These are phyloP conservation scores for Tiphia femorata DNA, from an alignment of 2,888 invertebrate species.

Conservation along the genomic window DNA sequence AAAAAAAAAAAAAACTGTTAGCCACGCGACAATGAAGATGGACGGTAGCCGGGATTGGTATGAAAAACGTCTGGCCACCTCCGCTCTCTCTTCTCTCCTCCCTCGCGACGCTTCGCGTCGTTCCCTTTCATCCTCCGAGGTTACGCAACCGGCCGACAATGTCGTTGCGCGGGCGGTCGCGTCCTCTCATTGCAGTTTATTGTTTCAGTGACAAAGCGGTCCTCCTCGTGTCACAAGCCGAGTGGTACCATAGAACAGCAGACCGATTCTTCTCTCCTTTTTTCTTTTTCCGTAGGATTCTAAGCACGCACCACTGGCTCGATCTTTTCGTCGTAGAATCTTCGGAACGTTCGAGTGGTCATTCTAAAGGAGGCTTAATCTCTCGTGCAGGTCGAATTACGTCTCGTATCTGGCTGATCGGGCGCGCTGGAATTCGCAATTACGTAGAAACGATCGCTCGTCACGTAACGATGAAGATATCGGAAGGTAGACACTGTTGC, in stretches of 20 bases:
- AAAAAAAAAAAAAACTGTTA: constrained; percentile 23
- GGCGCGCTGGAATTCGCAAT: constrained; percentile 6
- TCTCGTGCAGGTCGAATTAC: no score
- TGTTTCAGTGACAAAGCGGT: constrained; percentile 1
- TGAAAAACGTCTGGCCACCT: constrained; percentile 11
- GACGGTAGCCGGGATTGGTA: constrained; percentile 19
- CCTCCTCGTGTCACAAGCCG: background rate
- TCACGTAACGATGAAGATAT: constrained; percentile 1
- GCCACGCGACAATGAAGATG: constrained; percentile 36
- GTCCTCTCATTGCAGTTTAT: constrained; percentile 1
- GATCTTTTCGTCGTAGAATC: no score
- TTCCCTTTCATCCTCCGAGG: background rate
- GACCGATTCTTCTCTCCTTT: no score
- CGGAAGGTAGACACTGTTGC: background rate
- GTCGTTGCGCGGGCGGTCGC: constrained; percentile 1
- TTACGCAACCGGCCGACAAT: constrained; percentile 2
- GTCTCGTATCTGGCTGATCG: no score
- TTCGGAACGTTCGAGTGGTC: background rate
- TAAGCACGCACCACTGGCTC: no score
- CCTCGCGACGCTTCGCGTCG: background rate
- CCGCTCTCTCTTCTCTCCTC: background rate
- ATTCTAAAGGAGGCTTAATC: no score
- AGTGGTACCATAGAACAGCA: no score
- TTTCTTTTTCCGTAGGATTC: no score
- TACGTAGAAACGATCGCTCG: constrained; percentile 10